phyloP scores from a whole-genome alignment of 1,140 invertebrate species.

The Monochamus saltuarius region DNA sequence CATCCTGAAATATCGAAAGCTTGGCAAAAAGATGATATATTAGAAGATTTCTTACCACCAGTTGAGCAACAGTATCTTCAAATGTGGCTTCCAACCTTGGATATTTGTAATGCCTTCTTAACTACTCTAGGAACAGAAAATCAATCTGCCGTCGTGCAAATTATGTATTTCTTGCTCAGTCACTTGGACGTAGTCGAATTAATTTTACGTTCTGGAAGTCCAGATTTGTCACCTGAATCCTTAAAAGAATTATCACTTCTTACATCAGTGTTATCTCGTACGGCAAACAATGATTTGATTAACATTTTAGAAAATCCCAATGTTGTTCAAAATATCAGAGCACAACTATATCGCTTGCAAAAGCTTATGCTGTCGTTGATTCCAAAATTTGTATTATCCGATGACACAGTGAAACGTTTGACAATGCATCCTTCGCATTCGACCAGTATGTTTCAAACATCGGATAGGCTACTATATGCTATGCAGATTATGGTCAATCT shows the following conservation, averaged over 20 bases:
- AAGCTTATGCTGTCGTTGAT: conserved; percentile 71
- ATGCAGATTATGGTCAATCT: conserved; percentile 69
- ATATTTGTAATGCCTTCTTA: conserved; percentile 77
- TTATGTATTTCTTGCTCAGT: conserved; percentile 75
- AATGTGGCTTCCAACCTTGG: conserved; percentile 75
- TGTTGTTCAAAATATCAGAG: conserved; percentile 58
- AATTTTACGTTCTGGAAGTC: conserved; percentile 69
- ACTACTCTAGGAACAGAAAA: conserved; percentile 81
- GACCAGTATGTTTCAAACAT: conserved; percentile 41
- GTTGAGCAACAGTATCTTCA: conserved; percentile 72
- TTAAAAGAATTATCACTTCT: conserved; percentile 55
- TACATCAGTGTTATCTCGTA: conserved; percentile 67
- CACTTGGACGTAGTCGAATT: conserved; percentile 79
- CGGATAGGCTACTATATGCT: conserved; percentile 40
- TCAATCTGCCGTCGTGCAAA: conserved; percentile 74
- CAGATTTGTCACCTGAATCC: conserved; percentile 61
- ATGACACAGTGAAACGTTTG: conserved; percentile 38
- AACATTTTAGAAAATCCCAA: conserved; percentile 50
- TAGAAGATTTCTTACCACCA: conserved; percentile 55
- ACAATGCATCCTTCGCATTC: conserved; percentile 17
- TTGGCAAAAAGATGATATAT: conserved; percentile 44
- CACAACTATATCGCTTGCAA: conserved; percentile 63
- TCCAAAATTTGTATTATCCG: conserved; percentile 62
- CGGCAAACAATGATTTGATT: conserved; percentile 59
- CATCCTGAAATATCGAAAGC: conserved; percentile 68